Percentiles rank a stretch among this genome's conserved stretches.
These are phyloP conservation scores for Pseudochaenichthys georgianus DNA, from an alignment of 2,797 vertebrate genomes.

Conservation along the genomic window DNA sequence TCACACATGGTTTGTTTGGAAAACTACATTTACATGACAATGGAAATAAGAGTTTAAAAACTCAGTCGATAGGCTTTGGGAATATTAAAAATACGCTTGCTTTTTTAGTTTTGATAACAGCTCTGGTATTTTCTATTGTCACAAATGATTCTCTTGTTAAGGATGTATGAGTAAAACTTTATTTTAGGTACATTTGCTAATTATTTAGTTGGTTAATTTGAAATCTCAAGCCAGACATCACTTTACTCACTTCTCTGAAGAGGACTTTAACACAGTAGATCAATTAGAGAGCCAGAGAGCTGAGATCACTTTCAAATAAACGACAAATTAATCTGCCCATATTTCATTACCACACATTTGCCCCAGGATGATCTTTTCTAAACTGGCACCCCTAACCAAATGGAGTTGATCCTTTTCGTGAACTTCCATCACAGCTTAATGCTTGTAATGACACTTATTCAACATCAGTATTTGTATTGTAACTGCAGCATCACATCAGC, in stretches of 20 bases:
- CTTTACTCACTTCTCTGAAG: constrained; percentile 22
- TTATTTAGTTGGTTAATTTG: neutral
- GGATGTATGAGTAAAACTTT: neutral
- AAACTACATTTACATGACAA: neutral
- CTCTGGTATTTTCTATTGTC: constrained; percentile 3
- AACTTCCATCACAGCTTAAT: constrained; percentile 18
- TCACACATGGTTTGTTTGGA: neutral
- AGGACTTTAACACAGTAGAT: constrained; percentile 39
- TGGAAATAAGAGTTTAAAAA: neutral
- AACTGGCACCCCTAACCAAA: constrained; percentile 7
- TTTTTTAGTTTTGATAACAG: neutral
- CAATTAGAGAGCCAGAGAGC: constrained; percentile 27
- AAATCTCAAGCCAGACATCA: neutral
- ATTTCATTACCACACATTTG: constrained; percentile 41
- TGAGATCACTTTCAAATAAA: constrained; percentile 47
- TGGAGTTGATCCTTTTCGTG: constrained; percentile 17
- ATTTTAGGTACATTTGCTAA: neutral
- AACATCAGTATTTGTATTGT: neutral
- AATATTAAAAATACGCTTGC: neutral
- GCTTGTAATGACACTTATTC: constrained; percentile 19
- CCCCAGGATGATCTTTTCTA: constrained; percentile 15
- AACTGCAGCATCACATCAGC: constrained; percentile 17
- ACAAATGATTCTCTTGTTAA: neutral
- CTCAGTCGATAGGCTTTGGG: too few relatives aligned
- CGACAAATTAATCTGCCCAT: constrained; percentile 44